phyloP scores from a whole-genome alignment of 2,113 vertebrate genomes.

The Spheniscus mendiculus region DNA sequence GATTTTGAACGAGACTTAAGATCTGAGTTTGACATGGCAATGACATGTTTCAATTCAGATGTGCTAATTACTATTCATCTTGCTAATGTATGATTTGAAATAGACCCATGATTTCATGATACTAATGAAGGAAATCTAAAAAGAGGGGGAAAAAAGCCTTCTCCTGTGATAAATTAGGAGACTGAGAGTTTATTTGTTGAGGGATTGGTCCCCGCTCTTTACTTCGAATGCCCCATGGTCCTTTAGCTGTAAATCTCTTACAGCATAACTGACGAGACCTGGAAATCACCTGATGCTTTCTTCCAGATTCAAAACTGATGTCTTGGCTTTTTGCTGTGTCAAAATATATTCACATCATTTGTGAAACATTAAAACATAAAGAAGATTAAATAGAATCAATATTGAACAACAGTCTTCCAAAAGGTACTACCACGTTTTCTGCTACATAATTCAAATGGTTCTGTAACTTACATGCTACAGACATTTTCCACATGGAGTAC shows the following conservation, averaged over 20 bases:
- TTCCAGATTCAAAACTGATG: not conserved
- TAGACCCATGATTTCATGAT: not conserved
- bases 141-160: not conserved
- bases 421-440: not conserved
- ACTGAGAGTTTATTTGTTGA: not conserved
- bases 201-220: not conserved
- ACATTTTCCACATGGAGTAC: not conserved
- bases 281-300: not conserved
- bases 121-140: not conserved
- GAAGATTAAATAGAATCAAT: not conserved
- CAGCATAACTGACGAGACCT: not conserved
- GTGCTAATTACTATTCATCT: not conserved
- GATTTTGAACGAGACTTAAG: not conserved
- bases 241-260: not conserved
- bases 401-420: not conserved
- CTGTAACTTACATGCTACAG: not conserved
- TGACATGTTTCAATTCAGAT: not conserved
- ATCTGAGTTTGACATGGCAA: not conserved
- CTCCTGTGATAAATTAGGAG: not conserved
- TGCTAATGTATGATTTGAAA: not conserved
- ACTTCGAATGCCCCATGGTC: not conserved
- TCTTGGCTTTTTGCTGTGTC: not conserved
- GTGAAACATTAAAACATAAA: not conserved
- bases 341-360: not conserved
- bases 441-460: not conserved